Evolutionary conservation across 2,113 vertebrate species (phyloP).

Genomic region (Melospiza georgiana): DNA sequence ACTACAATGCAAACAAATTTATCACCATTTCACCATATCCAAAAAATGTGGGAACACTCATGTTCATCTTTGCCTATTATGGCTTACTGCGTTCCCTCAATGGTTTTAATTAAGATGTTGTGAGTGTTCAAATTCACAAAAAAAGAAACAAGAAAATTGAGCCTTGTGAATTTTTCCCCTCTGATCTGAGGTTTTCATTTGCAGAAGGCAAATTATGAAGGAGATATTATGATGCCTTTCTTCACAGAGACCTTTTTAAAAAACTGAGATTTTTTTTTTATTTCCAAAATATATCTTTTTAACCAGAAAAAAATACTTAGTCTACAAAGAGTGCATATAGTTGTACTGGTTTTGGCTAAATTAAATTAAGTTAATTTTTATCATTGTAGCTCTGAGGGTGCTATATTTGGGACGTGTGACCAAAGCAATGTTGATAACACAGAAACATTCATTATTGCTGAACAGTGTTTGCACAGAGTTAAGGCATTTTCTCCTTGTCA

Average conservation of each 20-base stretch:
- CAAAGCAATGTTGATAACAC: not conserved
- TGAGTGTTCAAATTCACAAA: not conserved
- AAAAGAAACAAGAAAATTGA: not conserved
- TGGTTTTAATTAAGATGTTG: not conserved
- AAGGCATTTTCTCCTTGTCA: not conserved
- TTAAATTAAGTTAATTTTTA: not conserved
- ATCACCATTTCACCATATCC: not conserved
- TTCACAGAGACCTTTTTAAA: not conserved
- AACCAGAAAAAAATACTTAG: not conserved
- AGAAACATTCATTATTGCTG: not conserved
- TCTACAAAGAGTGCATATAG: not conserved
- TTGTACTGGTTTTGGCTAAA: not conserved
- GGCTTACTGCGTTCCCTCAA: not conserved
- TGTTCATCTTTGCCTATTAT: not conserved
- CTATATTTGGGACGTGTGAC: not conserved
- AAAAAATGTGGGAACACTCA: not conserved
- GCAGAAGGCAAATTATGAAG: not conserved
- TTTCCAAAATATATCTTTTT: not conserved
- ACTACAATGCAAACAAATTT: not conserved
- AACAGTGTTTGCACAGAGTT: not conserved
- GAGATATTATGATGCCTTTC: not conserved
- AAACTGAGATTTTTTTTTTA: not conserved
- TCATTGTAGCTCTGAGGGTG: rapidly evolving
- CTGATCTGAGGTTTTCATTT: not conserved
- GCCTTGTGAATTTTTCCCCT: not conserved